phyloP scores from a whole-genome alignment of 2,797 vertebrate genomes.

The Diplodus sargus region DNA sequence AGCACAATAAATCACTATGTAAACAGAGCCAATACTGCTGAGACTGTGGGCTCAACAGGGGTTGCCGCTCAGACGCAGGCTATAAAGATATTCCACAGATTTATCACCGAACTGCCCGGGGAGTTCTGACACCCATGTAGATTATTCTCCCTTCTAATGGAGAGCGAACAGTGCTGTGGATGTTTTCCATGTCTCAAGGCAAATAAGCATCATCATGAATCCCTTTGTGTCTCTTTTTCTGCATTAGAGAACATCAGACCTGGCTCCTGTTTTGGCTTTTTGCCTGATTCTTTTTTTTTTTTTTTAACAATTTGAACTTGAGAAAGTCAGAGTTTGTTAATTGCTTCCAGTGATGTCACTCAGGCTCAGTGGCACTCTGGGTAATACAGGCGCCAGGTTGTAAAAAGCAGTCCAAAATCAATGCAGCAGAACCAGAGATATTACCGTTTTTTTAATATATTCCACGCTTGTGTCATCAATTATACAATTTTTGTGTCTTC shows the following conservation, averaged over 20 bases:
- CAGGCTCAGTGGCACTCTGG: too few species aligned
- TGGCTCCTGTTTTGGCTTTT: not conserved
- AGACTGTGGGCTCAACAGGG: conserved; percentile 32
- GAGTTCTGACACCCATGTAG: conserved; percentile 41
- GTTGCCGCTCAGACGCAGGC: conserved; percentile 24
- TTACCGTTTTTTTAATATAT: too few species aligned
- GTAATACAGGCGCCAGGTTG: too few species aligned
- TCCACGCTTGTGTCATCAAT: too few species aligned
- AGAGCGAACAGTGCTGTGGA: conserved; percentile 34
- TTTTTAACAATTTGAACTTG: too few species aligned
- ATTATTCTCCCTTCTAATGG: conserved; percentile 31
- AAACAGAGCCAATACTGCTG: conserved; percentile 45
- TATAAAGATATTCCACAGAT: conserved; percentile 46
- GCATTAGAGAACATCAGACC: conserved; percentile 19
- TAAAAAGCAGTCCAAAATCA: too few species aligned
- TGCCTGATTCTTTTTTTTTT: too few species aligned
- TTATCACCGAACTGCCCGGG: conserved; percentile 45
- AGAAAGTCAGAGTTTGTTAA: too few species aligned
- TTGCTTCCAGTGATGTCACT: too few species aligned
- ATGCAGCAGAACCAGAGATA: too few species aligned
- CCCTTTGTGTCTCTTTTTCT: conserved; percentile 9
- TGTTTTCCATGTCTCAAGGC: conserved; percentile 58
- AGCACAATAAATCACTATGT: conserved; percentile 37
- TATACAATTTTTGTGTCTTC: too few species aligned
- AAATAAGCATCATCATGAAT: conserved; percentile 35